A percentile compares a stretch with the other conserved stretches of the same genome.
phyloP scores from a whole-genome alignment of 2,888 invertebrate species.

The Lissonota sp. region DNA sequence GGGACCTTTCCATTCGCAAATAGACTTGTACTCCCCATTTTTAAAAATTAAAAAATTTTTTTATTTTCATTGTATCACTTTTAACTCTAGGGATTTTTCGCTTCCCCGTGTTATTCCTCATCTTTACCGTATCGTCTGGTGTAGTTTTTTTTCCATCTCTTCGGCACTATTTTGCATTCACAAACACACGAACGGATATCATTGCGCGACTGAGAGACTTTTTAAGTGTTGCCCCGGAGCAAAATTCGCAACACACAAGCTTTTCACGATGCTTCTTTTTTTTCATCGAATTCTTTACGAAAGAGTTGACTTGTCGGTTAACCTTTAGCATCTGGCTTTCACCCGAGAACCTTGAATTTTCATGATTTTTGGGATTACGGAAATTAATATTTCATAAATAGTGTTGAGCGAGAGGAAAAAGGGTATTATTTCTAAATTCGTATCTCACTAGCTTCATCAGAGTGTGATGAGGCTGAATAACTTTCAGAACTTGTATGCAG shows the following conservation, averaged over 20 bases:
- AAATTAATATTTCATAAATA: conserved; percentile 20
- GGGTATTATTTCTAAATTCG: too few species aligned
- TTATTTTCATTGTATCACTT: too few species aligned
- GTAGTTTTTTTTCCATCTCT: conserved; percentile 6
- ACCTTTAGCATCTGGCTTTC: not conserved
- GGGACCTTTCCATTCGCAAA: conserved; percentile 18
- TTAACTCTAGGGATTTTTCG: too few species aligned
- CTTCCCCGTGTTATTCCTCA: not conserved
- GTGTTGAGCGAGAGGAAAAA: too few species aligned
- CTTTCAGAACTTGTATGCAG: too few species aligned
- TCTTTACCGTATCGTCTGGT: conserved; percentile 6
- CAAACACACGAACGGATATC: too few species aligned
- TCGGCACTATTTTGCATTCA: not conserved
- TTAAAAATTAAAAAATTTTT: too few species aligned
- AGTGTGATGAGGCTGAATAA: too few species aligned
- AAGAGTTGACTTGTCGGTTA: conserved; percentile 11
- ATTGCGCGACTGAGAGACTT: conserved; percentile 34
- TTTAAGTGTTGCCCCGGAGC: conserved; percentile 38
- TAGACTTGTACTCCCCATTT: not conserved
- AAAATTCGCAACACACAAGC: conserved; percentile 7
- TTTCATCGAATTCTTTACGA: not conserved
- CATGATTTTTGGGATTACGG: not conserved
- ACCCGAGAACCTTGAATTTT: conserved; percentile 21
- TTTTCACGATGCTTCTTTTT: not conserved
- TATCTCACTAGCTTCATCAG: too few species aligned